Conservation (phyloP, 1,140 invertebrate genomes). For the Heliconius nattereri region DNA sequence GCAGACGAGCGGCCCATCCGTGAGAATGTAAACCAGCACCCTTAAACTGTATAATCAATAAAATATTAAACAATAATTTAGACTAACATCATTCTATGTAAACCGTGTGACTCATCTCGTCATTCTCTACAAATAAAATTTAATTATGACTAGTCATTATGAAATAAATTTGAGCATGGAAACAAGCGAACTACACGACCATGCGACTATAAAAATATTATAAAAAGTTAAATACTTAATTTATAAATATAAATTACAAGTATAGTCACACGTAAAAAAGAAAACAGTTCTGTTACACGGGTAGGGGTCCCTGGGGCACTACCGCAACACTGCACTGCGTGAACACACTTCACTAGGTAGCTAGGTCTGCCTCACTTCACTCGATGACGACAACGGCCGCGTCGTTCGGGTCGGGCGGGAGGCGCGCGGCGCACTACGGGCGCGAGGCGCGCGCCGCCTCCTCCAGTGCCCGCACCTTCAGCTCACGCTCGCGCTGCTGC, state of each 20-base stretch:
- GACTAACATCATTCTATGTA: slow-evolving; percentile 62
- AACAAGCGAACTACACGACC: slow-evolving; percentile 75
- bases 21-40: slow-evolving; percentile 65
- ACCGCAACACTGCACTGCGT: slow-evolving; percentile 36
- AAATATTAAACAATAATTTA: slow-evolving; percentile 71
- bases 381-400: slow-evolving; percentile 58
- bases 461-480: slow-evolving; percentile 91
- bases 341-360: slow-evolving; percentile 51
- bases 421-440: slow-evolving; percentile 84
- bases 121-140: slow-evolving; percentile 65
- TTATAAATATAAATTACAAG: slow-evolving; percentile 75
- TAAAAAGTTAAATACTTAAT: slow-evolving; percentile 72
- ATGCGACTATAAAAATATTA: slow-evolving; percentile 79
- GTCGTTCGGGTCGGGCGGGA: slow-evolving; percentile 67
- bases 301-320: slow-evolving; percentile 50
- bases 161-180: slow-evolving; percentile 80
- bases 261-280: slow-evolving; percentile 68
- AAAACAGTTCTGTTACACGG: slow-evolving; percentile 46
- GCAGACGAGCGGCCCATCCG: slow-evolving; percentile 56
- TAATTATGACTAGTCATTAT: slow-evolving; percentile 79
- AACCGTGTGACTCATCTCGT: slow-evolving; percentile 63
- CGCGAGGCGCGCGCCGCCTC: slow-evolving; percentile 90
- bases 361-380: slow-evolving; percentile 49
- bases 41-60: slow-evolving; percentile 56
- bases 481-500: slow-evolving; percentile 91